Base-by-base conservation (phyloP, 2,888 invertebrate species). In the Quadriops clusia region DNA sequence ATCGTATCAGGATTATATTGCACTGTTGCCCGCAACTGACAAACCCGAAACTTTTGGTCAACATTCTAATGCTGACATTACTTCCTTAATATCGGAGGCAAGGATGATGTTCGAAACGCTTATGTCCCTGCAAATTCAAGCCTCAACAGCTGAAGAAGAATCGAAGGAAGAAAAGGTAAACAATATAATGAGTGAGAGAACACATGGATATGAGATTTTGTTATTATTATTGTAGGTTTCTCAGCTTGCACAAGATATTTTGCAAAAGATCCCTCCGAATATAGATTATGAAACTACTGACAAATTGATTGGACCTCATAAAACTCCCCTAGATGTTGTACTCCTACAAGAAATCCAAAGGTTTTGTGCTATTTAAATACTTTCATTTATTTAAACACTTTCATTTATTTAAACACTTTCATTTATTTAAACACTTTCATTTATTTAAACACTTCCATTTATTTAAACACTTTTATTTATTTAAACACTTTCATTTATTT, bases 1-100 rank as follows among this genome's bases (percentile, higher is more conserved):
- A 46, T 79, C 80, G 4, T 89, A 89, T 61, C 70, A 74, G 27
- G 86, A 87, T 58, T 82, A 80, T 57, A 72, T 89, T 40, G 74
- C 75, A 41, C 67, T 82, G 51, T 61, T 87, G 46, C 90, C 90
- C 3, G 72, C 63, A 27, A 63, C 73, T 31, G 90, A 91, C 56
- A 75, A 77, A 41, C 87, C 90, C 0, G 87, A 89, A 64, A 83
- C 80, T 0, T 83, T 90, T 46, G 90, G 90, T 0, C 89, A 90
- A 52, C 89, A 90, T 60, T 74, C 83, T 2, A 89, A 90, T 45
- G 89, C 89, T 0, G 90, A 90, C 54, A 86, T 91, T 40, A 76
- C 84, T 3, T 85, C 84, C 1, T 70, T 84, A 23, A 86, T 89
- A 22, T 77, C 77, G 51, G 87, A 89, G 50, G 77, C 84, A 0